Evolutionary conservation across 1,140 invertebrate species (phyloP), one percentile per base, ranked within the genome.

Genomic region (Trachymyrmex septentrionalis): DNA sequence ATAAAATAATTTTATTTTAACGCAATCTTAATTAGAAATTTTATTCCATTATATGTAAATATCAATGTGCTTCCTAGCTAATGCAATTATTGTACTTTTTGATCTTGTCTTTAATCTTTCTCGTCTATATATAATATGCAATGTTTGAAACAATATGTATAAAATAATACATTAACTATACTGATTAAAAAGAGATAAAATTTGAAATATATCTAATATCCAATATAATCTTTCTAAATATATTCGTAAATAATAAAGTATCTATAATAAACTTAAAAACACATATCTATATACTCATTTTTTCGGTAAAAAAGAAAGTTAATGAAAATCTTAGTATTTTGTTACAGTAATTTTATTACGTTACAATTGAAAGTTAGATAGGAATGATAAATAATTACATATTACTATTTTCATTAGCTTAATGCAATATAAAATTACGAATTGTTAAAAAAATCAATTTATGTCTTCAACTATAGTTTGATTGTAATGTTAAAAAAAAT

Each of bases 131-230:
- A 34, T 6, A 44, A 6, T 48, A 48, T 7, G n/a, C 6, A 59
- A 82, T 12, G 53, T 85, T 3, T 64, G 44, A 64, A 59, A 59
- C 16, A 72, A 59, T 14, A 30, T 71, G 44, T 85, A 69, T 69
- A 69, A 69, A 69, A 50, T 50, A 69, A 69, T 69, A 21, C 44
- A 67, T 69, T 19, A 69, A 69, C 12, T 38, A 38, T 38, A 38
- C 34, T 16, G 12, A 64, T 16, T 59, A 61, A 34, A 48, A 24
- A 24, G 16, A 48, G n/a, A 55, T 44, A 30, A 77, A 66, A 77
- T 48, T 76, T 77, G 57, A 38, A 76, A 50, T 72, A 81, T 6
- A n/a, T 21, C 6, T 59, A 59, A 59, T 44, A 61, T 75, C 7
- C 38, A 38, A 59, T 59, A 59, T 59, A 44, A 19, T 59, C 53